Evolutionary conservation across 2,113 vertebrate species (phyloP).

Genomic region (Neodontobutis hainanensis): DNA sequence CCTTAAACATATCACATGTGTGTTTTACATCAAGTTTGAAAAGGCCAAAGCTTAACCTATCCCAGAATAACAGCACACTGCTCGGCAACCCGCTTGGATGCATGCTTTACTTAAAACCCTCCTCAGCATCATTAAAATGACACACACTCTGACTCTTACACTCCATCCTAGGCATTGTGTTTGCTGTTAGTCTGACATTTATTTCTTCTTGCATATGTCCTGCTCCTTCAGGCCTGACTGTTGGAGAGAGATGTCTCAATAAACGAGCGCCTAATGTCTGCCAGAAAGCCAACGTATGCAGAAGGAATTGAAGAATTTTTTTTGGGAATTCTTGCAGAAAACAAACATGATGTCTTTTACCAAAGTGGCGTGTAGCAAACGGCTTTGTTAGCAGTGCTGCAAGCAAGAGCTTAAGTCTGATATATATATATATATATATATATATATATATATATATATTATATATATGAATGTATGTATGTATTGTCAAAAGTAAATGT

Average conservation of each 20-base stretch:
- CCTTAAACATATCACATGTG: slow-evolving; percentile 76
- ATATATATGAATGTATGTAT: too few relatives aligned
- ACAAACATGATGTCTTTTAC: slow-evolving; percentile 60
- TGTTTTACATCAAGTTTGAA: slow-evolving; percentile 82
- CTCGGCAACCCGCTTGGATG: slow-evolving; percentile 24
- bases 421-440: slow-evolving; percentile 58
- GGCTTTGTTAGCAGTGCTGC: slow-evolving; percentile 56
- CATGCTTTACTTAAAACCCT: slow-evolving; percentile 37
- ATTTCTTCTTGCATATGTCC: slow-evolving; percentile 35
- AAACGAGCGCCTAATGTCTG: slow-evolving; percentile 36
- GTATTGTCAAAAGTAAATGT: slow-evolving; percentile 67
- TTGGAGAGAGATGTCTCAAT: slow-evolving; percentile 36
- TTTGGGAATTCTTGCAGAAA: slow-evolving; percentile 41
- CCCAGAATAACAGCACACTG: slow-evolving; percentile 38
- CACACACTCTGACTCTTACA: slow-evolving; percentile 28
- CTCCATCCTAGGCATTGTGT: slow-evolving; percentile 38
- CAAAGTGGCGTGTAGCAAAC: slow-evolving; percentile 59
- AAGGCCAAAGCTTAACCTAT: slow-evolving; percentile 80
- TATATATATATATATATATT: too few relatives aligned
- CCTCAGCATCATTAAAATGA: slow-evolving; percentile 52
- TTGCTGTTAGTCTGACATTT: slow-evolving; percentile 42
- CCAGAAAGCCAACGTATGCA: slow-evolving; percentile 21
- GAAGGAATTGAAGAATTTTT: slow-evolving; percentile 41
- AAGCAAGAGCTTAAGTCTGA: slow-evolving; percentile 45
- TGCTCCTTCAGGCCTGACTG: slow-evolving; percentile 35